Evolutionary conservation across 2,888 invertebrate species (phyloP).

Genomic region (Notodonta dromedarius): DNA sequence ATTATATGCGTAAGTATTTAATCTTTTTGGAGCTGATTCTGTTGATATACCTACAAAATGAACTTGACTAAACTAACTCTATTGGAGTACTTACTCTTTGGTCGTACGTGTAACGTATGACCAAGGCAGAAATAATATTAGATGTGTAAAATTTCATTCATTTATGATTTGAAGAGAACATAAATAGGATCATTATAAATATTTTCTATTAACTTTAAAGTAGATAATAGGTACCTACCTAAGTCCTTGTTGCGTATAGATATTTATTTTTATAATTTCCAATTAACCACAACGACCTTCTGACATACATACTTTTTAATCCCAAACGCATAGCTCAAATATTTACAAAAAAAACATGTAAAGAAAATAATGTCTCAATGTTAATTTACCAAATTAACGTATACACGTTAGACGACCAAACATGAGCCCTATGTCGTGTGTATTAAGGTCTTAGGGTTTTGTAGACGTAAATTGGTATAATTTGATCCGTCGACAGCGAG

Average conservation of each 20-base stretch:
- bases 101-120: no score
- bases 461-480: conserved; percentile 38
- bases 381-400: conserved; percentile 28
- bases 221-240: no score
- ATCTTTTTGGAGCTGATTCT: no score
- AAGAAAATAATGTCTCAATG: conserved; percentile 38
- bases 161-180: no score
- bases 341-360: conserved; percentile 19
- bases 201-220: no score
- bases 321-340: neutral
- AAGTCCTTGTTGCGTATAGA: neutral
- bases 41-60: no score
- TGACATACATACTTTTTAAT: conserved; percentile 25
- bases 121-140: no score
- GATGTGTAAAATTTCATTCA: no score
- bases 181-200: no score
- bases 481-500: conserved; percentile 50
- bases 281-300: conserved; percentile 5
- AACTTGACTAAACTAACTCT: no score
- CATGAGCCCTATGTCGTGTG: conserved; percentile 30
- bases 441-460: conserved; percentile 29
- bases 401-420: conserved; percentile 19
- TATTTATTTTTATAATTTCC: neutral
- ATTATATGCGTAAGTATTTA: no score
- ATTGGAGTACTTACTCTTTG: no score